phyloP scores from a whole-genome alignment of 2,113 vertebrate species.

The Malurus cyaneus region DNA sequence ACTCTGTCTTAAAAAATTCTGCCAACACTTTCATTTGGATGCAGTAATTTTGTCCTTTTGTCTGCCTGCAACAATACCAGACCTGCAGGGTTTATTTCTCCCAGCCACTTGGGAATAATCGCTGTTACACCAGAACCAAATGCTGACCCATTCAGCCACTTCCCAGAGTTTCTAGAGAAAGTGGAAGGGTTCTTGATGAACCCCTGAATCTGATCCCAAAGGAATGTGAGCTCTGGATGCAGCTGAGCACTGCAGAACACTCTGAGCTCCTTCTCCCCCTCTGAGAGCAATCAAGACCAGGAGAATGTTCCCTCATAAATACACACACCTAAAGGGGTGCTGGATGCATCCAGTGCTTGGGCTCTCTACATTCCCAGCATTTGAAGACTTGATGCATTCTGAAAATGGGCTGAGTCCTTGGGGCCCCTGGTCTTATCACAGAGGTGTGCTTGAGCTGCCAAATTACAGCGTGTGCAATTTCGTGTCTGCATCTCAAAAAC shows the following conservation, averaged over 20 bases:
- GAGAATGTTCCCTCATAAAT: neutral
- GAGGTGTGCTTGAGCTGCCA: neutral
- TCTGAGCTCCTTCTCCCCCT: neutral
- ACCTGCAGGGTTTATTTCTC: neutral
- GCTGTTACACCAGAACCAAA: fast-evolving
- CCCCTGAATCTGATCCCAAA: neutral
- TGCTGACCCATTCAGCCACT: neutral
- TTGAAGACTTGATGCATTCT: neutral
- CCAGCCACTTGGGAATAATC: neutral
- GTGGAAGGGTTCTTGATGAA: neutral
- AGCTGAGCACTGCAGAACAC: neutral
- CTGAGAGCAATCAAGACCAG: neutral
- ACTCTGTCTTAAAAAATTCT: neutral
- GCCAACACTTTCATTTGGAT: neutral
- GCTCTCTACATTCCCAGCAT: neutral
- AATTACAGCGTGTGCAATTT: neutral
- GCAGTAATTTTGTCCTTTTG: neutral
- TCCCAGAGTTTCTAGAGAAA: neutral
- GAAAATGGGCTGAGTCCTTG: neutral
- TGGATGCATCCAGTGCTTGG: neutral
- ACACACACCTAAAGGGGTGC: neutral
- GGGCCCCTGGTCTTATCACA: neutral
- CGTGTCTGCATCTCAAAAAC: neutral
- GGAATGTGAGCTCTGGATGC: neutral
- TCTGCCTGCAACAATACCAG: neutral